Percentiles rank a stretch among this genome's conserved stretches.
Conservation (phyloP, 2,888 invertebrate species). For the Torymus tubicola region DNA sequence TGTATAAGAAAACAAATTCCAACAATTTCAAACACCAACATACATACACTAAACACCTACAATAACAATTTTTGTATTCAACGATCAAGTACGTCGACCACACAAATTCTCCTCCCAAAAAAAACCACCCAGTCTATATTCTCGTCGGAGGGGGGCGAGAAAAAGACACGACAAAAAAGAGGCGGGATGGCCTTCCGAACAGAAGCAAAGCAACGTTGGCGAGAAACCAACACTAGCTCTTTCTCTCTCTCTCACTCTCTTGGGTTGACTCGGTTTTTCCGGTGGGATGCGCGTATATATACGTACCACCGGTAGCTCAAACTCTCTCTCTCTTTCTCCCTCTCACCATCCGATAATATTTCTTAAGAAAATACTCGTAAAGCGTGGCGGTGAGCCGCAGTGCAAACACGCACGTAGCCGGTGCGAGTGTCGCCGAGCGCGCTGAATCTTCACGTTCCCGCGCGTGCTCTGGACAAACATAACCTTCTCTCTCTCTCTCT, state of each 20-base stretch:
- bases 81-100: too few relatives aligned
- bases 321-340: neutral
- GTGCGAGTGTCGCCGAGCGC: neutral
- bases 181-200: neutral
- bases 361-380: constrained; percentile 57
- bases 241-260: too few relatives aligned
- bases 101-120: too few relatives aligned
- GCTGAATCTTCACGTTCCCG: constrained; percentile 27
- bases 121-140: too few relatives aligned
- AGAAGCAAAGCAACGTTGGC: neutral
- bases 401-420: constrained; percentile 47
- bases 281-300: neutral
- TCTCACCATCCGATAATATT: constrained; percentile 50
- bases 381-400: constrained; percentile 26
- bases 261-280: constrained; percentile 12
- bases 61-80: too few relatives aligned
- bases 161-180: neutral
- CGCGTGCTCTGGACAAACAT: constrained; percentile 60
- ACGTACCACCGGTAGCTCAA: neutral
- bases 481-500: constrained; percentile 28
- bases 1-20: too few relatives aligned
- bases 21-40: too few relatives aligned
- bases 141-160: too few relatives aligned
- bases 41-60: too few relatives aligned
- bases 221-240: neutral